Evolutionary conservation across 2,888 invertebrate species (phyloP), one percentile per base, ranked within the genome.

Genomic region (Buathra laborator): DNA sequence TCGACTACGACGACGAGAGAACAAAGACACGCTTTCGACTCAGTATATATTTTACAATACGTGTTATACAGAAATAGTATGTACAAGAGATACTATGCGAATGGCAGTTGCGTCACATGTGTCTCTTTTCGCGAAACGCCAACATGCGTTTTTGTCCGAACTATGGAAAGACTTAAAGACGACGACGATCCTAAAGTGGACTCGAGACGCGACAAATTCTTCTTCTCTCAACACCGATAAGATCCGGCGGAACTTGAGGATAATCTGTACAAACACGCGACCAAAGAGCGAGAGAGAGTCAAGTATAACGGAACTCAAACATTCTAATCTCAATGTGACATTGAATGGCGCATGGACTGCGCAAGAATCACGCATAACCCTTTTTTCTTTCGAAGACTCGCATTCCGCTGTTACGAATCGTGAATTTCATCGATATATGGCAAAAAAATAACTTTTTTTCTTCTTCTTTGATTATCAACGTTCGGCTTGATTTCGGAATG

Each of bases 281-380:
- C 56, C 74, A 32, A 51, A 56, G 59, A 44, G 81, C 53, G 74
- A 74, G 64, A 66, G 66, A 68, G 62, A 46, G 74, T 68, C 68
- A 68, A 24, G 37, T 77, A 82, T 87, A 86, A 85, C 86, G 85
- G 80, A 87, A 86, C 85, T 79, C 82, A 88, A 89, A 88, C 88
- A 84, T 86, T 88, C 86, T 87, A 89, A 88, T 89, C 89, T 89
- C 87, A 88, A 85, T 86, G 88, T 87, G 88, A 88, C 89, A 88
- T 89, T 89, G 89, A 88, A 83, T 78, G 64, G 37, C 70, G 67
- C 43, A 78, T 81, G 74, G 85, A 82, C 77, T 83, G 75, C 70
- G 76, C 76, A 81, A 74, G 76, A 81, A 83, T 81, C 81, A 44
- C 46, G 59, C 74, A 77, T 80, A 70, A 74, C 24, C 51, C 29